A percentile compares a stretch with the other conserved stretches of the same genome.
Conservation (phyloP, 2,113 vertebrate species). For the Tenrec ecaudatus region DNA sequence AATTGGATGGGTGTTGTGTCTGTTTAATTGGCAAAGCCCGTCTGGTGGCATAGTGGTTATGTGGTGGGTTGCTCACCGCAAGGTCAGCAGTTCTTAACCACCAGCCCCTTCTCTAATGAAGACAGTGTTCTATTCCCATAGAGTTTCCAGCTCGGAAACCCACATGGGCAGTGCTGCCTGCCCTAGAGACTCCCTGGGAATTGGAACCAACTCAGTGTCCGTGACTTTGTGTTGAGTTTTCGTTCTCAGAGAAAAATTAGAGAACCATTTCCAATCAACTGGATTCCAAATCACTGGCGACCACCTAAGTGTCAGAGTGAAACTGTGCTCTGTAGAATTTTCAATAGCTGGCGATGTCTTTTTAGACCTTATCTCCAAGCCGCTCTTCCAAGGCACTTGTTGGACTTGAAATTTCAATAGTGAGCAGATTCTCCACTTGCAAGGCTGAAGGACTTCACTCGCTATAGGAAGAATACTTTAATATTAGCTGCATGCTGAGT, state of each 20-base stretch:
- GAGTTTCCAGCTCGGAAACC: too few relatives aligned
- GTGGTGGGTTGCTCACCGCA: too few relatives aligned
- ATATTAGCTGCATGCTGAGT: background rate
- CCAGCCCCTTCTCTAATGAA: too few relatives aligned
- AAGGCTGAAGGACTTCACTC: background rate
- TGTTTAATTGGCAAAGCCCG: too few relatives aligned
- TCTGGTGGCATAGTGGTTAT: too few relatives aligned
- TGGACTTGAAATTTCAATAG: background rate
- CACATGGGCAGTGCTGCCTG: too few relatives aligned
- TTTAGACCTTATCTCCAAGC: background rate
- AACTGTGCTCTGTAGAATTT: background rate
- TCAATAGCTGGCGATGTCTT: background rate
- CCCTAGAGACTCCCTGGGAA: too few relatives aligned
- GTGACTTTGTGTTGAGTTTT: too few relatives aligned
- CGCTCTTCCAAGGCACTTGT: background rate
- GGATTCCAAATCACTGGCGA: background rate
- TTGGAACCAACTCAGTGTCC: too few relatives aligned
- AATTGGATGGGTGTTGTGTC: too few relatives aligned
- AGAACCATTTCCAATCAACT: background rate
- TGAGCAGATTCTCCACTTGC: background rate
- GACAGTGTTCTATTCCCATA: too few relatives aligned
- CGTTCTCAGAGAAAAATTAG: background rate
- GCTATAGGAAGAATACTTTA: background rate
- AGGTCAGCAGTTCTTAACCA: too few relatives aligned
- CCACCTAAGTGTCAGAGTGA: background rate